These are phyloP conservation scores for Scomber scombrus DNA, from an alignment of 2,113 vertebrate genomes.

Conservation along the genomic window DNA sequence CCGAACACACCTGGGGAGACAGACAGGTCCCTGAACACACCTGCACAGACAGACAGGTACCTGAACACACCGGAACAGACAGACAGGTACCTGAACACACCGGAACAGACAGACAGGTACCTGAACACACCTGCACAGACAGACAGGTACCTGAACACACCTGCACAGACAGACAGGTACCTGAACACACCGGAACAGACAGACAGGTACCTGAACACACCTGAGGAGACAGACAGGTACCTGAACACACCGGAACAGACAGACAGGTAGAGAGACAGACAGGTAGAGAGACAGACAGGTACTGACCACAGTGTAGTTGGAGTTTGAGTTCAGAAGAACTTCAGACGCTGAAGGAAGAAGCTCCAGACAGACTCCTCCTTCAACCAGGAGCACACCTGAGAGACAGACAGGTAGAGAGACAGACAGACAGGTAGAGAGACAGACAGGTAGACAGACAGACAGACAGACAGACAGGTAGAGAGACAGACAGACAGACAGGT, in stretches of 20 bases:
- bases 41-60: not conserved
- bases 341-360: constrained; percentile 80
- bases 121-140: too few relatives aligned
- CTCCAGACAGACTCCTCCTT: constrained; percentile 70
- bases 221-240: not conserved
- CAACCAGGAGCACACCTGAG: constrained; percentile 74
- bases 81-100: constrained; percentile 65
- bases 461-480: not conserved
- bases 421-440: not conserved
- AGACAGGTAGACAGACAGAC: not conserved
- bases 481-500: constrained; percentile 11
- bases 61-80: not conserved
- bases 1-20: constrained; percentile 82
- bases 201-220: not conserved
- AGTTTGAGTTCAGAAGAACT: constrained; percentile 84
- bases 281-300: not conserved
- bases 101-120: not conserved
- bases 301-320: constrained; percentile 84
- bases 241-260: constrained; percentile 62
- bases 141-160: not conserved
- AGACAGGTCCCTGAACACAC: not conserved
- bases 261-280: not conserved
- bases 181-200: not conserved
- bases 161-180: not conserved
- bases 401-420: constrained; percentile 3